Conservation (phyloP, 1,140 invertebrate species). For the Oryctes rhinoceros region DNA sequence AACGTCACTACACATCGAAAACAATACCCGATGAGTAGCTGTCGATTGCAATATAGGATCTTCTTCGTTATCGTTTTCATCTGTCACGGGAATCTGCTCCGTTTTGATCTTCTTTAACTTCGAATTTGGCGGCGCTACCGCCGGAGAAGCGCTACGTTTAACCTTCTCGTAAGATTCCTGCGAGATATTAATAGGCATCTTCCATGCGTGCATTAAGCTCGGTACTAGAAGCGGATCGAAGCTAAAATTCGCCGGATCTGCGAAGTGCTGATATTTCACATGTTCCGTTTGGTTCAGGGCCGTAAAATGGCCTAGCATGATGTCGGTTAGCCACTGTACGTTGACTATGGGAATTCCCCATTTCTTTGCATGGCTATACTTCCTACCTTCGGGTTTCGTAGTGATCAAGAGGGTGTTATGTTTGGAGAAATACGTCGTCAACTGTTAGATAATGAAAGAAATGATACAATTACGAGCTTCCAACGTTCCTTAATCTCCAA, state of each 20-base stretch:
- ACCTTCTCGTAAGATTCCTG: slow-evolving; percentile 86
- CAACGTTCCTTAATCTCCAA: slow-evolving; percentile 30
- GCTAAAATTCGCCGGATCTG: slow-evolving; percentile 77
- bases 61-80: slow-evolving; percentile 57
- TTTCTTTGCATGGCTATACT: slow-evolving; percentile 89
- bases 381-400: slow-evolving; percentile 83
- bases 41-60: slow-evolving; percentile 58
- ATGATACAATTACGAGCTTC: slow-evolving; percentile 39
- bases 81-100: slow-evolving; percentile 50
- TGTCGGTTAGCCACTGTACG: slow-evolving; percentile 91
- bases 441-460: slow-evolving; percentile 53
- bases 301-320: slow-evolving; percentile 88
- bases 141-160: slow-evolving; percentile 68
- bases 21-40: slow-evolving; percentile 66
- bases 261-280: slow-evolving; percentile 89
- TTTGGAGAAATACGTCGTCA: slow-evolving; percentile 76
- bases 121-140: slow-evolving; percentile 58
- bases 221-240: slow-evolving; percentile 87
- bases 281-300: slow-evolving; percentile 83
- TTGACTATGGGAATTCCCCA: slow-evolving; percentile 90
- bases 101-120: slow-evolving; percentile 65
- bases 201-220: slow-evolving; percentile 93
- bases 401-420: slow-evolving; percentile 79
- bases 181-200: slow-evolving; percentile 87
- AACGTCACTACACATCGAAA: slow-evolving; percentile 59